Conservation (phyloP, 2,888 invertebrate species). For the Peribatodes rhomboidaria region DNA sequence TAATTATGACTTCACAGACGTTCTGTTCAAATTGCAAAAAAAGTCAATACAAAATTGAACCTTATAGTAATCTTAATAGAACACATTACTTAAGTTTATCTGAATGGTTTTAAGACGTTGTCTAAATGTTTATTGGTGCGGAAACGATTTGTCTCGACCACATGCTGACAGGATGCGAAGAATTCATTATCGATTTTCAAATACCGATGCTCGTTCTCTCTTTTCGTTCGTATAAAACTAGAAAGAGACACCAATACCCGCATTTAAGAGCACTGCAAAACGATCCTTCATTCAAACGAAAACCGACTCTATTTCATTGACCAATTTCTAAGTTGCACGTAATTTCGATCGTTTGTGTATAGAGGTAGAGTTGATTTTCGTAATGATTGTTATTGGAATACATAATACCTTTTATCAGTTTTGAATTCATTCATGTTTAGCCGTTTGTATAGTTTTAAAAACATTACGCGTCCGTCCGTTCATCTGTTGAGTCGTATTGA, state of each 20-base stretch:
- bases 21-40: constrained; percentile 45
- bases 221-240: constrained; percentile 41
- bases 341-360: too few relatives aligned
- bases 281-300: constrained; percentile 10
- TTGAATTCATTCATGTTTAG: constrained; percentile 10
- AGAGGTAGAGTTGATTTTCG: not conserved
- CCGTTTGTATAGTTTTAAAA: not conserved
- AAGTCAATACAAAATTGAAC: constrained; percentile 34
- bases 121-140: constrained; percentile 52
- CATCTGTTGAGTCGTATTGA: not conserved
- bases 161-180: constrained; percentile 82
- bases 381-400: not conserved
- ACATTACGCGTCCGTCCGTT: not conserved
- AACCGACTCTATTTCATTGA: not conserved
- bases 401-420: not conserved
- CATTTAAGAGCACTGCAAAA: constrained; percentile 50
- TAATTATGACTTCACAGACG: constrained; percentile 64
- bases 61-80: not conserved
- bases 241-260: constrained; percentile 59
- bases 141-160: constrained; percentile 84
- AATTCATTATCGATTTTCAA: constrained; percentile 80
- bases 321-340: not conserved
- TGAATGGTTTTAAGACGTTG: constrained; percentile 30
- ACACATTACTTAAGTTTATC: constrained; percentile 13
- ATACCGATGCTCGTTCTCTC: constrained; percentile 60